A percentile compares a stretch with the other conserved stretches of the same genome.
Conservation (phyloP, 2,797 vertebrate genomes). For the Mormyrus hasselquistii region DNA sequence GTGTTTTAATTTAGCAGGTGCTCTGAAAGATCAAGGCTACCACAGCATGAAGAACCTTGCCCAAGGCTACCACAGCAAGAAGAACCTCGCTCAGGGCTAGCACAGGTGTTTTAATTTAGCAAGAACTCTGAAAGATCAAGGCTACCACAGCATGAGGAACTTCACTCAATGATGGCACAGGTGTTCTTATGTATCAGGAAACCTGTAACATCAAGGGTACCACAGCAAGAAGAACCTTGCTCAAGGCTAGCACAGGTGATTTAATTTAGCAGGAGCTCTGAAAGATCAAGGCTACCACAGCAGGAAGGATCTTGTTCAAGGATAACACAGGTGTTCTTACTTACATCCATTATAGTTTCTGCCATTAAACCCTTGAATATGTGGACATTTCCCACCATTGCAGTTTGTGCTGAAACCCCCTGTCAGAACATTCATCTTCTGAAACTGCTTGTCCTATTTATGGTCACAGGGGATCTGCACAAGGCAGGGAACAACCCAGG, state of each 20-base stretch:
- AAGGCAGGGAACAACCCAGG: background rate
- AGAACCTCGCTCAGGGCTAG: background rate
- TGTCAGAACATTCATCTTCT: background rate
- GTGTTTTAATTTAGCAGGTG: background rate
- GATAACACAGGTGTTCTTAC: background rate
- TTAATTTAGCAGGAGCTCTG: background rate
- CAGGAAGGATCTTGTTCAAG: background rate
- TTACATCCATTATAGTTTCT: background rate
- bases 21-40: background rate
- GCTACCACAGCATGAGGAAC: background rate
- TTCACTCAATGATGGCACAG: background rate
- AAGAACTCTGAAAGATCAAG: too few species aligned
- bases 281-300: background rate
- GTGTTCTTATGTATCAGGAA: background rate
- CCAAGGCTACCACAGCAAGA: background rate
- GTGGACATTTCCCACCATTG: background rate
- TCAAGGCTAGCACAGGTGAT: background rate
- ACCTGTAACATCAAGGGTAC: background rate
- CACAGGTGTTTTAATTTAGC: background rate
- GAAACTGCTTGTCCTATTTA: background rate
- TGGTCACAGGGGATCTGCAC: background rate
- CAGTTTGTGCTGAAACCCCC: background rate
- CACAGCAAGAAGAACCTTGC: background rate
- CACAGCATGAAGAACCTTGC: background rate
- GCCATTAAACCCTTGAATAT: background rate